Evolutionary conservation across 2,797 vertebrate genomes (phyloP).

Genomic region (Lemur catta): DNA sequence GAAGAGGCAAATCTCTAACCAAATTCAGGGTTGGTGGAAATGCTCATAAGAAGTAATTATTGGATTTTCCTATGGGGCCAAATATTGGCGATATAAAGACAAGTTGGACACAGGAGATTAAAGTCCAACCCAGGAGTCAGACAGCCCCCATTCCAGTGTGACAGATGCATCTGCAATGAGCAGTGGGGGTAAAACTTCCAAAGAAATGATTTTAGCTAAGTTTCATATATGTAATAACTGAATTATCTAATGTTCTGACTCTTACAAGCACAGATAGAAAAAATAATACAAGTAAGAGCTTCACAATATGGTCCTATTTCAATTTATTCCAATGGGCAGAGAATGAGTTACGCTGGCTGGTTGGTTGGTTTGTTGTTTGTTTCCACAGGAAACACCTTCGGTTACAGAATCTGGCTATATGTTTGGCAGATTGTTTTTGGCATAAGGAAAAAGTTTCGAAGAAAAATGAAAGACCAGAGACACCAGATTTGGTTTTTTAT

Average conservation of each 20-base stretch:
- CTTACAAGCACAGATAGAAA: neutral
- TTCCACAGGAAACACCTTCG: neutral
- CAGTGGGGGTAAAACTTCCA: neutral
- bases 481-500: neutral
- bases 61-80: neutral
- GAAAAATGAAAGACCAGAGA: neutral
- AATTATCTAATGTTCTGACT: neutral
- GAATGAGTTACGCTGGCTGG: neutral
- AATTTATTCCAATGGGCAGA: neutral
- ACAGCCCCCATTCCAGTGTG: too few relatives aligned
- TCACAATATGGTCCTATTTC: neutral
- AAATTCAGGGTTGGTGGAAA: neutral
- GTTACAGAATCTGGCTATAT: neutral
- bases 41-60: neutral
- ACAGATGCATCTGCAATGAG: neutral
- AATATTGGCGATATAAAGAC: neutral
- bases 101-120: neutral
- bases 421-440: neutral
- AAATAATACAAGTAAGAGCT: neutral
- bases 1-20: neutral
- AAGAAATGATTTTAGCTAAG: neutral
- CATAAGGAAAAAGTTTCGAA: neutral
- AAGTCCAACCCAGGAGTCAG: neutral
- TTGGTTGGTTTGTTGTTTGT: neutral
- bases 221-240: neutral